Base-by-base conservation (phyloP, 1,140 invertebrate genomes). In the Saccostrea echinata region DNA sequence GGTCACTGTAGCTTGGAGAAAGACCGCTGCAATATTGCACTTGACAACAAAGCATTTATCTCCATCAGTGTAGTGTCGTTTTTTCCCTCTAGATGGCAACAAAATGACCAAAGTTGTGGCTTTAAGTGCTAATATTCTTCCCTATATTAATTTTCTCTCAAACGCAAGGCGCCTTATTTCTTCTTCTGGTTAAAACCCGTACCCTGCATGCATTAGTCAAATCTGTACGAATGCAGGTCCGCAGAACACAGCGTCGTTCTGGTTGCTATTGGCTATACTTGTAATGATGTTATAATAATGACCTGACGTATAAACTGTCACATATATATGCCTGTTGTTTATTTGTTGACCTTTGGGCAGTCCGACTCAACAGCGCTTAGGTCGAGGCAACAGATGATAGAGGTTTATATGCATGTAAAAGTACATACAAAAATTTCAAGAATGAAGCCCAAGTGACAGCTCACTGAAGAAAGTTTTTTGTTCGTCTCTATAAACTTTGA, bases 141-240 rank as follows among this genome's bases (percentile, higher is more conserved):
- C 13, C 12, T 76, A 33, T 76, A 76, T 76, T 76, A 76, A 76
- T 76, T 76, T 76, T 76, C 68, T 27, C 33, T 76, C 68, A 76
- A 76, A 76, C 68, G 12, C 27, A 30, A 33, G 68, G 68, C 68
- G 68, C 27, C 68, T 13, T 30, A 27, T 30, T 16, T 76, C 30
- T 33, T 76, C 30, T 27, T 76, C 68, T 30, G 68, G 24, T 76
- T 33, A 76, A 33, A 76, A 33, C 68, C 68, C 55, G 0, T n/a
- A 61, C 27, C 27, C 24, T 12, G 11, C 12, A 33, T 13, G 33
- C 68, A 76, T 76, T 33, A 76, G 24, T 76, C 68, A 76, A 76
- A 76, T 16, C 16, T 9, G 12, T 33, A 76, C 8, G 18, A 16
- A 76, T 76, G 68, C 30, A 33, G 68, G 68, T 30, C 30, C 27